These are phyloP conservation scores for Tragopan temminckii DNA, from an alignment of 2,797 vertebrate genomes.

Conservation along the genomic window DNA sequence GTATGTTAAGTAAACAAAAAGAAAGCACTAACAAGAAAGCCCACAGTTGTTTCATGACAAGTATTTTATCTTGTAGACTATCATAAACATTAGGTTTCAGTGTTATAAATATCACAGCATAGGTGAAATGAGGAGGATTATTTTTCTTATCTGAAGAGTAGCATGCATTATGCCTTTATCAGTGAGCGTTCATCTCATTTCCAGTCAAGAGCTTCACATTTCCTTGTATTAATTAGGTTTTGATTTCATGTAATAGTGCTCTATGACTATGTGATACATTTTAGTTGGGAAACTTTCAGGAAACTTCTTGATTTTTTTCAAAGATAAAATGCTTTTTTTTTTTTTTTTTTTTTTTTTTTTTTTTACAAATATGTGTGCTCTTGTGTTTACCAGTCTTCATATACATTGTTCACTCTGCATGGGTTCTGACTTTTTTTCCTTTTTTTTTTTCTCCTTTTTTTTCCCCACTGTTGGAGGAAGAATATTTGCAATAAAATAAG, in stretches of 20 bases:
- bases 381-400: not conserved
- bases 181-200: constrained; percentile 22
- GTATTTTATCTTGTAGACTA: not conserved
- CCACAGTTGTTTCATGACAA: not conserved
- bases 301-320: not conserved
- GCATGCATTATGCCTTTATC: not conserved
- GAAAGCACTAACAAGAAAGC: not conserved
- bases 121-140: not conserved
- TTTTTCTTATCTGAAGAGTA: not conserved
- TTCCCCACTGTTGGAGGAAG: not conserved
- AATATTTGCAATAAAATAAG: not conserved
- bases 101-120: not conserved
- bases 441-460: not conserved
- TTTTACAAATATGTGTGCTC: not conserved
- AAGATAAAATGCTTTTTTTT: not conserved
- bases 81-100: not conserved
- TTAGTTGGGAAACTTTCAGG: not conserved
- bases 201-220: constrained; percentile 12
- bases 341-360: not conserved
- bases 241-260: constrained; percentile 37
- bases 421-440: not conserved
- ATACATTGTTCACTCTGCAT: not conserved
- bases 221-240: constrained; percentile 43
- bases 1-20: not conserved
- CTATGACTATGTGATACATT: not conserved